Percentiles rank a stretch among this genome's conserved stretches.
phyloP scores from a whole-genome alignment of 1,140 invertebrate genomes.

The Cotesia typhae region DNA sequence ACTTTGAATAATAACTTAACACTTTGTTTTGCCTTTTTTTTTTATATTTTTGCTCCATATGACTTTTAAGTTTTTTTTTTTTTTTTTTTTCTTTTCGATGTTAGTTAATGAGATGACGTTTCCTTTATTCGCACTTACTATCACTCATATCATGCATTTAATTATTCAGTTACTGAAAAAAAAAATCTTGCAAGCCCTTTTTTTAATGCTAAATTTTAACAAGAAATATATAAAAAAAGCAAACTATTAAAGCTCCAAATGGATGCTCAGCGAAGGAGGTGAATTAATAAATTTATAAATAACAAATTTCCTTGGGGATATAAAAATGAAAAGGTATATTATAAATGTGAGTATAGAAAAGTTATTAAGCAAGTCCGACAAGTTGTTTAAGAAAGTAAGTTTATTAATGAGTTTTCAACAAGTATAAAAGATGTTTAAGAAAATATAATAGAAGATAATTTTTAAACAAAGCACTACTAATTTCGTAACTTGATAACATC shows the following conservation, averaged over 20 bases:
- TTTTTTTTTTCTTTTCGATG: background rate
- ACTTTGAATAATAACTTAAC: constrained; percentile 21
- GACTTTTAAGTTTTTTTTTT: background rate
- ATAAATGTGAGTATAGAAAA: background rate
- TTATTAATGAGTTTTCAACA: constrained; percentile 11
- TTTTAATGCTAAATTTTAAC: no score
- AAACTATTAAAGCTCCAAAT: no score
- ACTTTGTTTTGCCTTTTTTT: constrained; percentile 1
- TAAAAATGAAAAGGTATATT: background rate
- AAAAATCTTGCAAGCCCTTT: no score
- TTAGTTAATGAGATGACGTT: no score
- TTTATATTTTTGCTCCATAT: background rate
- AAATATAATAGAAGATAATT: constrained; percentile 53
- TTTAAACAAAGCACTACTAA: constrained; percentile 65
- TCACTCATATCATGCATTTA: no score
- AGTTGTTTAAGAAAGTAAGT: constrained; percentile 35
- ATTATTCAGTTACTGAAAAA: no score
- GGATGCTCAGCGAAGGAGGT: no score
- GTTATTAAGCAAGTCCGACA: no score
- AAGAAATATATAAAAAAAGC: no score
- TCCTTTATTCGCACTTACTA: no score
- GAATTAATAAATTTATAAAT: no score
- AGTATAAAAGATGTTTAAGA: background rate
- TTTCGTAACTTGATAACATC: constrained; percentile 58
- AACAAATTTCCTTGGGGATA: background rate